Evolutionary conservation across 2,888 invertebrate species (phyloP).

Genomic region (Caenorhabditis sinica): DNA sequence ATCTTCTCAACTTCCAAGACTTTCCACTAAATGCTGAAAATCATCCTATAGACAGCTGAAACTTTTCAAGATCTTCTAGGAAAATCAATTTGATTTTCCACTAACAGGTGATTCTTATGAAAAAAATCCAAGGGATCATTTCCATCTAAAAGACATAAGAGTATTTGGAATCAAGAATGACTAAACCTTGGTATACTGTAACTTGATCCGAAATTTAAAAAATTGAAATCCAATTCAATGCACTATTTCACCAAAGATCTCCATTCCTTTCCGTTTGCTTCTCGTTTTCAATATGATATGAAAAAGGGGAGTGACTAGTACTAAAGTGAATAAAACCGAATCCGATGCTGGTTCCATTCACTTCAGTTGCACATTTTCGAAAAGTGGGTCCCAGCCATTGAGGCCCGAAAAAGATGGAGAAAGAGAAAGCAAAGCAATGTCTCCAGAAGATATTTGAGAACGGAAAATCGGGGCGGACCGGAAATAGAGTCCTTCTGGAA

Average conservation of each 20-base stretch:
- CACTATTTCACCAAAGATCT: slow-evolving; percentile 4
- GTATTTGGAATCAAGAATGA: no score
- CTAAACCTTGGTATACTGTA: slow-evolving; percentile 6
- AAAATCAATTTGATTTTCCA: no score
- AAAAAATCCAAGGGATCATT: no score
- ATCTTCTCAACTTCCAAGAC: no score
- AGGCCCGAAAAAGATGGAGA: slow-evolving; percentile 1
- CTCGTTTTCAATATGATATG: neutral
- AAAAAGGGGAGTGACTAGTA: neutral
- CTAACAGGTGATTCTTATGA: no score
- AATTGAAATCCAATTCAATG: slow-evolving; percentile 6
- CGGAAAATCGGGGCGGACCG: slow-evolving; percentile 32
- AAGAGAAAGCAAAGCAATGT: slow-evolving; percentile 22
- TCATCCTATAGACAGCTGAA: no score
- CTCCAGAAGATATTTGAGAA: slow-evolving; percentile 27
- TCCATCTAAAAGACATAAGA: no score
- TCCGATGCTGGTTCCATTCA: slow-evolving; percentile 19
- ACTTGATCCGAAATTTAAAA: neutral
- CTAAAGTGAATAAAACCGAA: slow-evolving; percentile 5
- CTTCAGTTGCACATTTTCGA: neutral
- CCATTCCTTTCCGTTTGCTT: no score
- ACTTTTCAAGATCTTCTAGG: no score
- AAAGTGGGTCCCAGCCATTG: slow-evolving; percentile 15
- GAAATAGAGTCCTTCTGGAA: slow-evolving; percentile 39
- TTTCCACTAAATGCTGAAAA: no score